Evolutionary conservation across 2,113 vertebrate genomes (phyloP).

Genomic region (Rhinogobius similis): DNA sequence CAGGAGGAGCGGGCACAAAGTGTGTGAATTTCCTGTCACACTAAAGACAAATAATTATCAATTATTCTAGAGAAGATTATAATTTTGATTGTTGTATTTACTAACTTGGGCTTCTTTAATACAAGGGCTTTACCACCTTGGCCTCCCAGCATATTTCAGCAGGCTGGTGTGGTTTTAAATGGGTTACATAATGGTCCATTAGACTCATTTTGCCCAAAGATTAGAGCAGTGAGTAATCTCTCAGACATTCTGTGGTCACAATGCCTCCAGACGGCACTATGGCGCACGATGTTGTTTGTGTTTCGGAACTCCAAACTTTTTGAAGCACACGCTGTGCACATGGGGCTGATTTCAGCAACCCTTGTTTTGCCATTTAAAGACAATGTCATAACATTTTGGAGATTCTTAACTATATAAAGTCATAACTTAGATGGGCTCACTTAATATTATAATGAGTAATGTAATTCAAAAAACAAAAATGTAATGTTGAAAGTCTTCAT

Average conservation of each 20-base stretch:
- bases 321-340: background rate
- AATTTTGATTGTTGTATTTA: background rate
- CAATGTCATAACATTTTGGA: too few relatives aligned
- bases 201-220: conserved; percentile 16
- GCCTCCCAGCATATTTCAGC: background rate
- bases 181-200: conserved; percentile 27
- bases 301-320: background rate
- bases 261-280: background rate
- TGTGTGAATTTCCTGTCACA: background rate
- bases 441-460: too few relatives aligned
- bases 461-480: background rate
- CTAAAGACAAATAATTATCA: background rate
- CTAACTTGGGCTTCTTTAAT: background rate
- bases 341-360: background rate
- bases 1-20: too few relatives aligned
- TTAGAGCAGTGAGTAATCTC: conserved; percentile 20
- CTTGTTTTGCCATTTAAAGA: too few relatives aligned
- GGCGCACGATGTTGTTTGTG: background rate
- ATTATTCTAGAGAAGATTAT: too few relatives aligned
- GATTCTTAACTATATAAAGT: too few relatives aligned
- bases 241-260: conserved; percentile 1
- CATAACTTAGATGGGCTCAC: too few relatives aligned
- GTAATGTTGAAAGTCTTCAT: background rate
- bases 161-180: conserved; percentile 15
- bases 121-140: background rate